Base-by-base conservation (phyloP, 2,113 vertebrate species). In the Mixornis gularis region DNA sequence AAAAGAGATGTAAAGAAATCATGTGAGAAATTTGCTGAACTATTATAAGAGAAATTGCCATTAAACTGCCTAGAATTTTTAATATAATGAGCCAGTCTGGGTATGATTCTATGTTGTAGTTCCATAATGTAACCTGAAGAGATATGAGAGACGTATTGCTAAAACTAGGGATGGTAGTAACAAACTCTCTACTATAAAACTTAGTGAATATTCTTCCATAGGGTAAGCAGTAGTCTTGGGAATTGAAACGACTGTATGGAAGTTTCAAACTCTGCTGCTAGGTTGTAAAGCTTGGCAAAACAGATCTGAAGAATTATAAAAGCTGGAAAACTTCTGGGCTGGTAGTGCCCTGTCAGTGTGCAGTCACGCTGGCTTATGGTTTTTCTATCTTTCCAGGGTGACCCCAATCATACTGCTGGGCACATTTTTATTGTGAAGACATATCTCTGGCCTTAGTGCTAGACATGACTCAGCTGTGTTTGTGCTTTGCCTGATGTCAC, bases 41-140 rank as follows among this genome's bases (percentile, higher is more conserved):
- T 68, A 10, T 72, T 74, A 0, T 21, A 55, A 58, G 34, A 94
- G 32, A 79, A 86, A 88, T 55, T 90, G 36, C 49, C 12, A 53
- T 66, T 81, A 81, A 91, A 22, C 13, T 84, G 17, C 34, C 88
- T 84, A 73, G 30, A 81, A 77, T 65, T 69, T 83, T 29, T 60
- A 93, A 46, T 46, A 34, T 29, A 70, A 84, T 36, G 22, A 79
- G 41, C 8, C 56, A 51, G 44, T 76, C n/a, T 56, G 24, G 55
- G 2, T 55, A 5, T 52, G 27, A 71, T 71, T 89, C 20, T 85
- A 13, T 53, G 5, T 38, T 83, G 48, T 46, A 46, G 30, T 87
- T 79, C 9, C 10, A 9, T 66, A 7, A n/a, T 46, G 25, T 49
- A 88, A 85, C 85, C 15, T 38, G 34, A 82, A 73, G 55, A 43